A percentile compares a stretch with the other conserved stretches of the same genome.
Evolutionary conservation across 1,140 invertebrate species (phyloP).

Genomic region (Ganaspis sp.): DNA sequence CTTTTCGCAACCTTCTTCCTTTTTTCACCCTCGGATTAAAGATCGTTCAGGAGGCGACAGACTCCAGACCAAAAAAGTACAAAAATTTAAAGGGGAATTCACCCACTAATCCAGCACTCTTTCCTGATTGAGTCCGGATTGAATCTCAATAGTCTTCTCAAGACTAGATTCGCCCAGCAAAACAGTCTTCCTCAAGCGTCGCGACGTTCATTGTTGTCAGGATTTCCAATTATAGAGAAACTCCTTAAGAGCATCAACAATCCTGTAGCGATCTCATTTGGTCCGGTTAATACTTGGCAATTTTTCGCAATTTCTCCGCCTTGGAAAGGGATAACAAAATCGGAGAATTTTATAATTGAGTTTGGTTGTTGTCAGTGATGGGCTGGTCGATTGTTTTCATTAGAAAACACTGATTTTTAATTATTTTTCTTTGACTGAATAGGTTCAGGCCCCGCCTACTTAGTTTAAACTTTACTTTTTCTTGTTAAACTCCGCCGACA

Average conservation of each 20-base stretch:
- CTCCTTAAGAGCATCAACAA: constrained; percentile 33
- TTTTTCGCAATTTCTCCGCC: not conserved
- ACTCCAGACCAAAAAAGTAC: not conserved
- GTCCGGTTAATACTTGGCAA: not conserved
- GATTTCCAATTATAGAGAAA: constrained; percentile 62
- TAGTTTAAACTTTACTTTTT: too few species aligned
- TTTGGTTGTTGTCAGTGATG: constrained; percentile 63
- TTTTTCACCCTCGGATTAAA: not conserved
- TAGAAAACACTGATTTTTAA: constrained; percentile 68
- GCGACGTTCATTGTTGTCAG: constrained; percentile 55
- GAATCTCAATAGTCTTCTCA: not conserved
- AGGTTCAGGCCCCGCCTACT: too few species aligned
- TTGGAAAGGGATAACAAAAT: not conserved
- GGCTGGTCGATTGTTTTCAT: constrained; percentile 64
- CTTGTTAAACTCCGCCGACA: too few species aligned
- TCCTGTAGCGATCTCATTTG: constrained; percentile 15
- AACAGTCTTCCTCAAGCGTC: not conserved
- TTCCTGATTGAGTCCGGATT: constrained; percentile 17
- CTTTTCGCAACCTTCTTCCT: not conserved
- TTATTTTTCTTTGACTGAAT: constrained; percentile 54
- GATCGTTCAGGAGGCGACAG: not conserved
- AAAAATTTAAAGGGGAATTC: not conserved
- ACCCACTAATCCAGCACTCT: constrained; percentile 6
- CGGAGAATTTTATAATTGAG: constrained; percentile 65
- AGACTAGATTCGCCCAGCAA: not conserved